Percentiles rank a stretch among this genome's conserved stretches.
These are phyloP conservation scores for Eulithis prunata DNA, from an alignment of 2,888 invertebrate genomes.

Conservation along the genomic window DNA sequence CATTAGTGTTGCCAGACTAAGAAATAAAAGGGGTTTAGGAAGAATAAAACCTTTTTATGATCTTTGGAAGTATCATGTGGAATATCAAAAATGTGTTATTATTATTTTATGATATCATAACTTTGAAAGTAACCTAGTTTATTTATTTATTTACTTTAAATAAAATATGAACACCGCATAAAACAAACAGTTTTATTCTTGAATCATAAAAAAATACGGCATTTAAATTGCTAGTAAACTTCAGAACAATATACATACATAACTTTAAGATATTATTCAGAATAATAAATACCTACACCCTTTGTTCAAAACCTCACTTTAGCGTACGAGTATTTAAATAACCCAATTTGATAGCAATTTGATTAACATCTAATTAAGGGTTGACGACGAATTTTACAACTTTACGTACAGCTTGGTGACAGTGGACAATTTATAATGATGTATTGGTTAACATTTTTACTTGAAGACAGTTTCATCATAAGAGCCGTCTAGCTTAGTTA, in stretches of 20 bases:
- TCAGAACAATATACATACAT: too few relatives aligned
- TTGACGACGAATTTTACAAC: background rate
- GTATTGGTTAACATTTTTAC: too few relatives aligned
- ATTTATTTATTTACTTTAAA: too few relatives aligned
- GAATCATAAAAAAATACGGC: background rate
- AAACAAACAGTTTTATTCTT: too few relatives aligned
- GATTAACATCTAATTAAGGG: conserved; percentile 14
- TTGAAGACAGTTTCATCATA: too few relatives aligned
- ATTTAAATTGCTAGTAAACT: too few relatives aligned
- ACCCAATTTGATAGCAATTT: conserved; percentile 30
- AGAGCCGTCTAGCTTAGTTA: too few relatives aligned
- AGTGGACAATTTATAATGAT: too few relatives aligned
- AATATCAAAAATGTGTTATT: conserved; percentile 4
- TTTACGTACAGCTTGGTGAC: too few relatives aligned
- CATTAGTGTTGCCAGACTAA: background rate
- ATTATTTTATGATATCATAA: conserved; percentile 5
- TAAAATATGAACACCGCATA: too few relatives aligned
- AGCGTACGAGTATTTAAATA: conserved; percentile 34
- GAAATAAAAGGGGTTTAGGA: background rate
- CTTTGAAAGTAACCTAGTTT: conserved; percentile 1
- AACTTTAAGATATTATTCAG: too few relatives aligned
- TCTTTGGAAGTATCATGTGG: background rate
- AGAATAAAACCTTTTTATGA: conserved; percentile 8
- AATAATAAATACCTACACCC: too few relatives aligned
- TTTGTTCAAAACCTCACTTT: conserved; percentile 28